Conservation (phyloP, 1,140 invertebrate genomes). For the Orchesella cincta region DNA sequence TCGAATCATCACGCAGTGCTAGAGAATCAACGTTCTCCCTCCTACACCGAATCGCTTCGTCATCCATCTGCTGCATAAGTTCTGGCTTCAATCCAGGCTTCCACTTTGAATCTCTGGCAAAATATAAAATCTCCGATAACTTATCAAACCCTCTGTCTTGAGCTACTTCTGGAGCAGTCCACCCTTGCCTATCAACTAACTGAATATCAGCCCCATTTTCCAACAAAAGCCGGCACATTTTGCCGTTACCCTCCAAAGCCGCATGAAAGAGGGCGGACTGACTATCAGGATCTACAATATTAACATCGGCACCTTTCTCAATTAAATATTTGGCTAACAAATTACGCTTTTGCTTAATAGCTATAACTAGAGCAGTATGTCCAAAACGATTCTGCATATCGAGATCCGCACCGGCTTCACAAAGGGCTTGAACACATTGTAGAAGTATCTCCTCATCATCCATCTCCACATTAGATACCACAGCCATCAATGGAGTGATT, state of each 20-base stretch:
- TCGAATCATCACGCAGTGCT: not conserved
- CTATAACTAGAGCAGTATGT: not conserved
- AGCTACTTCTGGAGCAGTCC: not conserved
- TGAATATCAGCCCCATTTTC: slow-evolving; percentile 3
- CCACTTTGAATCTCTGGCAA: not conserved
- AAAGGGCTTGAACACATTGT: not conserved
- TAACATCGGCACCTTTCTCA: not conserved
- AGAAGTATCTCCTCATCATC: not conserved
- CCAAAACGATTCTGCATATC: not conserved
- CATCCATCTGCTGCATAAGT: not conserved
- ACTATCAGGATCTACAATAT: not conserved
- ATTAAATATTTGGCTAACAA: not conserved
- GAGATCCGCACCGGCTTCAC: not conserved
- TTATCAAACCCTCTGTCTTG: not conserved
- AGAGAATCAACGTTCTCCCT: not conserved
- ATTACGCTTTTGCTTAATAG: not conserved
- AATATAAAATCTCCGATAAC: not conserved
- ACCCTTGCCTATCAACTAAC: not conserved
- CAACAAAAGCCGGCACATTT: not conserved
- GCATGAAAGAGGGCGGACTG: not conserved
- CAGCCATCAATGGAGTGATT: not conserved
- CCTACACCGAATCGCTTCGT: not conserved
- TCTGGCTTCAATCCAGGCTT: not conserved
- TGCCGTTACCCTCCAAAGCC: not conserved
- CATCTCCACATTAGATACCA: not conserved